phyloP scores from a whole-genome alignment of 2,113 vertebrate genomes.

The Pelmatolapia mariae region DNA sequence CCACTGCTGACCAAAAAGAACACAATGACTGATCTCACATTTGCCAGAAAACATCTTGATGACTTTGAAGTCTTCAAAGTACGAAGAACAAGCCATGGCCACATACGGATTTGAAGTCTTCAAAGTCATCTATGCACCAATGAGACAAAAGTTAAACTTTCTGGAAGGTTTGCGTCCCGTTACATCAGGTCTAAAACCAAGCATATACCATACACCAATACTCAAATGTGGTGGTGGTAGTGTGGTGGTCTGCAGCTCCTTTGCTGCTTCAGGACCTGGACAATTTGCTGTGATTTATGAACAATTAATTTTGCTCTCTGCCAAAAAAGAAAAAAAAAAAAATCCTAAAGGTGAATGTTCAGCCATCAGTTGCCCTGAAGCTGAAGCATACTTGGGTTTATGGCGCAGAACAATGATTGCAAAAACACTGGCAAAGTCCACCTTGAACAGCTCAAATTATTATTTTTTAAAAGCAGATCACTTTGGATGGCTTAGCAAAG shows the following conservation, averaged over 20 bases:
- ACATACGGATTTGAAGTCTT: accelerated
- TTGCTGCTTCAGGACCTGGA: accelerated
- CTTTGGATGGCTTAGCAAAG: neutral
- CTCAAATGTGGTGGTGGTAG: neutral
- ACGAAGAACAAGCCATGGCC: neutral
- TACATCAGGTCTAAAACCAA: neutral
- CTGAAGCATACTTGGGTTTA: neutral
- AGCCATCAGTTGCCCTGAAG: neutral
- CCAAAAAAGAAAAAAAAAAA: neutral
- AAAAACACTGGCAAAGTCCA: neutral
- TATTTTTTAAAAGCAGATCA: neutral
- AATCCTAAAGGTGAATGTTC: neutral
- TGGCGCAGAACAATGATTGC: neutral
- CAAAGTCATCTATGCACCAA: neutral
- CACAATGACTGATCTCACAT: neutral
- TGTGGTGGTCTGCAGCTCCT: neutral
- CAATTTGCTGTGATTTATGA: neutral
- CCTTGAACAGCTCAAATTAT: neutral
- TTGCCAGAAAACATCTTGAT: neutral
- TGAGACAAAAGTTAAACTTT: neutral
- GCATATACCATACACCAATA: neutral
- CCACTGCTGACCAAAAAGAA: neutral
- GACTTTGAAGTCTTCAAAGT: neutral
- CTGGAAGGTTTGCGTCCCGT: accelerated
- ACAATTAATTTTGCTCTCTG: neutral